Conservation (phyloP, 2,797 vertebrate species). For the Heliangelus exortis region DNA sequence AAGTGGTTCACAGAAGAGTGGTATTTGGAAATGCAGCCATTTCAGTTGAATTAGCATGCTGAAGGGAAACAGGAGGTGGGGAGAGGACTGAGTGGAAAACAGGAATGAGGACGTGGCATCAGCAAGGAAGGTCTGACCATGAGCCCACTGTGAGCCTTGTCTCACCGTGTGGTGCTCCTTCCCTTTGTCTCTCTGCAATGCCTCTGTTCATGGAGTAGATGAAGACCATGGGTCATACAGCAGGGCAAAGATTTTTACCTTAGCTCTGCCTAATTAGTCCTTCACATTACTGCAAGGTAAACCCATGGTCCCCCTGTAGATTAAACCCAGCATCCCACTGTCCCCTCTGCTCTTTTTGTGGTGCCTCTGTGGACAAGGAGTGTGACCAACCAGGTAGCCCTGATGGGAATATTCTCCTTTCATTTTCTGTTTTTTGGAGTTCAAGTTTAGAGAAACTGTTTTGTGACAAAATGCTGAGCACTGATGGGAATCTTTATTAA, state of each 20-base stretch:
- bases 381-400: not conserved
- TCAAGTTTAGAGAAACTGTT: not conserved
- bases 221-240: not conserved
- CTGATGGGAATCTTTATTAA: not conserved
- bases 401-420: not conserved
- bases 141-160: fast-evolving
- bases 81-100: not conserved
- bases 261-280: not conserved
- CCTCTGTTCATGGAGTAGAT: not conserved
- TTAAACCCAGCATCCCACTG: not conserved
- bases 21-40: not conserved
- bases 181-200: not conserved
- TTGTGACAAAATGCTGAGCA: not conserved
- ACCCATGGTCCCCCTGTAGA: not conserved
- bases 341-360: not conserved
- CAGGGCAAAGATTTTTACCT: not conserved
- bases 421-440: not conserved
- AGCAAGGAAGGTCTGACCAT: not conserved
- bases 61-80: not conserved
- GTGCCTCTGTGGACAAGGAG: not conserved
- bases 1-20: not conserved
- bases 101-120: not conserved
- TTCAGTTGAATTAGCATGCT: not conserved
- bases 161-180: not conserved
- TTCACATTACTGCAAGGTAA: not conserved